Evolutionary conservation across 2,888 invertebrate genomes (phyloP), one percentile per base, ranked within the genome.

Genomic region (Lepidocyrtoides sp.): DNA sequence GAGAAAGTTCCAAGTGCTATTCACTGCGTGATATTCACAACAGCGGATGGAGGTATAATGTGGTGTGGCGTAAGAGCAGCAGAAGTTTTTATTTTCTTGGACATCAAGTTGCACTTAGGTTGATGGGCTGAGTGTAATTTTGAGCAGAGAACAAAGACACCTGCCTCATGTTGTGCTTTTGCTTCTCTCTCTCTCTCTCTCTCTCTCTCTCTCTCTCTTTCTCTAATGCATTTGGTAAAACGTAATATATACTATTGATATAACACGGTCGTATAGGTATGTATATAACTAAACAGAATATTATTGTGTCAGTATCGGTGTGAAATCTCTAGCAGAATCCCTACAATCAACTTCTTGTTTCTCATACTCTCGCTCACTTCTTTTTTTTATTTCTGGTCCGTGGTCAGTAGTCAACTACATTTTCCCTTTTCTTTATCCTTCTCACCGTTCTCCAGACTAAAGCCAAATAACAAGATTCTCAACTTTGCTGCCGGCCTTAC

Each of bases 41-140:
- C 41, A 69, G 3, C 1, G 20, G 17, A 26, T 36, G 17, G 36
- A 26, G n/a, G 77, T 14, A 77, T 23, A 26, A 48, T 41, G 41
- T n/a, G 12, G 57, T 60, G 82, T 32, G 23, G 36, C 32, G 83
- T 63, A 36, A n/a, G 41, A 60, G 60, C 44, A 66, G 72, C 88
- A n/a, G n/a, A n/a, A 92, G 92, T 93, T 94, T 93, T 94, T 93
- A 93, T 94, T 93, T 93, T 93, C 93, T 92, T 92, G 93, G 93
- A 94, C 94, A 94, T 94, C 93, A 91, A 93, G 93, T 93, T 93
- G 94, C 93, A 94, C 94, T 94, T 94, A 92, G 92, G 92, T 93
- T 94, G 93, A 94, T 94, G 94, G 94, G 91, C 91, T 91, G 93
- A 91, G 91, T 93, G 93, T 94, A 94, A 94, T 94, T 94, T 94